These are phyloP conservation scores for Cephus sareptanus DNA, from an alignment of 2,888 invertebrate genomes.

Conservation along the genomic window DNA sequence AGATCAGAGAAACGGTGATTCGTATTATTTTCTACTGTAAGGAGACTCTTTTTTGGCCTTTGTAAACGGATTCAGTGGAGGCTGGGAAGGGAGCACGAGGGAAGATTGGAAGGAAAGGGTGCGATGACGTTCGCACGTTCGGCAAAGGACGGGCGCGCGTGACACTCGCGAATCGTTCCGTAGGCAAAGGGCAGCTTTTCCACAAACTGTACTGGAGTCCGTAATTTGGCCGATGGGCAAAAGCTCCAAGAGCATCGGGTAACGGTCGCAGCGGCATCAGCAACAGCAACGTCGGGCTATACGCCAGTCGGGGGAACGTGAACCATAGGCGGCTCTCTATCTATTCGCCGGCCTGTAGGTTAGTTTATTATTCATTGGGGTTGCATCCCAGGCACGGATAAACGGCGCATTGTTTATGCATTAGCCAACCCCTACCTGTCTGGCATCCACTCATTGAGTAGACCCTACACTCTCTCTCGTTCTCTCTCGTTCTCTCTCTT, in stretches of 20 bases:
- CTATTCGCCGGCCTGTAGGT: conserved; percentile 39
- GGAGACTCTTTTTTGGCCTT: not conserved
- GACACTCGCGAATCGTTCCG: not conserved
- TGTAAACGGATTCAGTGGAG: not conserved
- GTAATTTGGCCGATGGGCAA: not conserved
- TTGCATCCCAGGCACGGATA: conserved; percentile 53
- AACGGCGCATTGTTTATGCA: conserved; percentile 61
- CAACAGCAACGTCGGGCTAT: not conserved
- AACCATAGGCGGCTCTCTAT: conserved; percentile 32
- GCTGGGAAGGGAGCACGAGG: not conserved
- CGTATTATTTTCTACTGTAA: not conserved
- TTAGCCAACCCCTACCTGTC: conserved; percentile 43
- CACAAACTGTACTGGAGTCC: not conserved
- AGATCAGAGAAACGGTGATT: not conserved
- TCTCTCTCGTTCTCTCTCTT: not conserved
- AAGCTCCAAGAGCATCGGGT: not conserved
- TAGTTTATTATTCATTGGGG: conserved; percentile 60
- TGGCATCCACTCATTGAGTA: not conserved
- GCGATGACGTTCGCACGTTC: conserved; percentile 38
- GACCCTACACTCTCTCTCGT: not conserved
- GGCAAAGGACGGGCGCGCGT: not conserved
- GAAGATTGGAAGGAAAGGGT: not conserved
- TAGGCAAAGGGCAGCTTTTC: not conserved
- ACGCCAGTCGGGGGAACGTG: not conserved
- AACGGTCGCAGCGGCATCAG: not conserved